These are phyloP conservation scores for Tetropium fuscum DNA, from an alignment of 2,888 invertebrate genomes.

Conservation along the genomic window DNA sequence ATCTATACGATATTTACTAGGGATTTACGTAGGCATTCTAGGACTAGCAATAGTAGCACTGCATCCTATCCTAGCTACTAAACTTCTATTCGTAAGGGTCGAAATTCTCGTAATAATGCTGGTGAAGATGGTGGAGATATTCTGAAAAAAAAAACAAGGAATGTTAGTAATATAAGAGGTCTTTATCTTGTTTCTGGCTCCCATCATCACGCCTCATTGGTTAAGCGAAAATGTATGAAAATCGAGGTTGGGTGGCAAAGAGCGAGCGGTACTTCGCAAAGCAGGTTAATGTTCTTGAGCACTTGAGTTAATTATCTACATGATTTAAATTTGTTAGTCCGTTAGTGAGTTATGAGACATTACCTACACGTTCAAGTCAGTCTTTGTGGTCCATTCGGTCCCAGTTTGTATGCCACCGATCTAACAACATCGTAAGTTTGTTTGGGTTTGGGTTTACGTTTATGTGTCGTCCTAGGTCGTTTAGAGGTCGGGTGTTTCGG, in stretches of 20 bases:
- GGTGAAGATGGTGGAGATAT: constrained; percentile 9
- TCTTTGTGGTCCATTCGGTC: constrained; percentile 59
- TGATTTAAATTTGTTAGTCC: constrained; percentile 28
- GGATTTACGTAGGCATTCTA: too few relatives aligned
- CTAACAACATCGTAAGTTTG: constrained; percentile 50
- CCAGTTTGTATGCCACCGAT: constrained; percentile 58
- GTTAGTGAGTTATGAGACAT: constrained; percentile 13
- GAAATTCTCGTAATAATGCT: constrained; percentile 38
- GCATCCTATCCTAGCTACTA: too few relatives aligned
- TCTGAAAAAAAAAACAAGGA: constrained; percentile 8
- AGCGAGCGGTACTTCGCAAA: too few relatives aligned
- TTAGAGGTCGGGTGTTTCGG: constrained; percentile 5
- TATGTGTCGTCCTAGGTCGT: constrained; percentile 18
- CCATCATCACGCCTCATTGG: too few relatives aligned
- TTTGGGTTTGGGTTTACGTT: constrained; percentile 18
- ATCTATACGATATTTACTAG: too few relatives aligned
- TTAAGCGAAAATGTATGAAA: too few relatives aligned
- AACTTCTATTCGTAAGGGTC: constrained; percentile 38
- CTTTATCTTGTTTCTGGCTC: too few relatives aligned
- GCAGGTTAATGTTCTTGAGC: too few relatives aligned
- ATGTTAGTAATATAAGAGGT: background rate
- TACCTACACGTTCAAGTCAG: constrained; percentile 50
- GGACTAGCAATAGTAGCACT: too few relatives aligned
- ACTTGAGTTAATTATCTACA: too few relatives aligned
- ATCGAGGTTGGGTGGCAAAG: too few relatives aligned